Conservation (phyloP, 2,888 invertebrate genomes). For the Aphodius sticticus region DNA sequence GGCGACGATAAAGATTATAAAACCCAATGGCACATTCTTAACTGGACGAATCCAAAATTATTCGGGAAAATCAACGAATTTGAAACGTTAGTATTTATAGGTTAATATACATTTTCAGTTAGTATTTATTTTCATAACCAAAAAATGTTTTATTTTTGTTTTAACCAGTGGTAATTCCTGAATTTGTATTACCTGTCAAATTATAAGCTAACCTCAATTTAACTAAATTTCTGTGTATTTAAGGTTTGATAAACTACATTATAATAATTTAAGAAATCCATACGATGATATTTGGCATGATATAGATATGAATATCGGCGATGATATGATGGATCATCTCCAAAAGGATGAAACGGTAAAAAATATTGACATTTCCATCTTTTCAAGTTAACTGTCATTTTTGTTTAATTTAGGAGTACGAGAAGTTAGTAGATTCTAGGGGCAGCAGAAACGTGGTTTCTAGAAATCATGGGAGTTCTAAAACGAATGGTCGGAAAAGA, state of each 20-base stretch:
- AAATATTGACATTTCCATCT: neutral
- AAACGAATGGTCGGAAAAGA: slow-evolving; percentile 10
- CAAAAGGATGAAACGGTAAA: slow-evolving; percentile 25
- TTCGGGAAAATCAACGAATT: slow-evolving; percentile 34
- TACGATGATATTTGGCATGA: slow-evolving; percentile 34
- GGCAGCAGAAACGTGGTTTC: slow-evolving; percentile 18
- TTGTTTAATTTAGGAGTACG: slow-evolving; percentile 24
- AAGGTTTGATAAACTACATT: slow-evolving; percentile 30
- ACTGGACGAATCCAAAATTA: slow-evolving; percentile 33
- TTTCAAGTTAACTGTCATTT: neutral
- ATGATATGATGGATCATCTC: slow-evolving; percentile 15
- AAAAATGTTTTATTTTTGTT: neutral
- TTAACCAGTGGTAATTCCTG: neutral
- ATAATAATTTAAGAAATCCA: slow-evolving; percentile 30
- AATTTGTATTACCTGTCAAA: neutral
- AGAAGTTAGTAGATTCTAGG: slow-evolving; percentile 23
- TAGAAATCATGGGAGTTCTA: neutral
- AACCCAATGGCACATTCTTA: slow-evolving; percentile 31
- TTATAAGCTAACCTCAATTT: neutral
- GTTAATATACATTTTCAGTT: neutral
- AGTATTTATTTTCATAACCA: neutral
- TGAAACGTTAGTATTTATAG: slow-evolving; percentile 20
- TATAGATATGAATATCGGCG: slow-evolving; percentile 16
- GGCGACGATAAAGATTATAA: slow-evolving; percentile 29
- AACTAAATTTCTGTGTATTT: slow-evolving; percentile 7